Conservation (phyloP, 23 tunicate species). For the Trididemnum nubilum region DNA sequence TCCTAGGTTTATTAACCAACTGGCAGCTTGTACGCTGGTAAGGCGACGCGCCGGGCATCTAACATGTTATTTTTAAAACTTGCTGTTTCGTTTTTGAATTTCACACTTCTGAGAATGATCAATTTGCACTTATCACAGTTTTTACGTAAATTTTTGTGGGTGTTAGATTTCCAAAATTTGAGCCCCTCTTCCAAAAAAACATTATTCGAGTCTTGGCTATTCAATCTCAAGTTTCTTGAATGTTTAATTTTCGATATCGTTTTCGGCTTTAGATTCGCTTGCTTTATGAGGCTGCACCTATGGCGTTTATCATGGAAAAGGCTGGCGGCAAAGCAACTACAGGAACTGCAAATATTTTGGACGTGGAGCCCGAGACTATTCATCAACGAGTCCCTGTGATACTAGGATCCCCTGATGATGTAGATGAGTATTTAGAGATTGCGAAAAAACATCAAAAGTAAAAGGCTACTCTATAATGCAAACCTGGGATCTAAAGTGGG, state of each 20-base stretch:
- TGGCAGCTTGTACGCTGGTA: neutral
- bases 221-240: too few species aligned
- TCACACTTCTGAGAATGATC: too few species aligned
- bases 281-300: slow-evolving; percentile 97
- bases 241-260: neutral
- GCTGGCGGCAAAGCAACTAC: slow-evolving; percentile 98
- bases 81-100: too few species aligned
- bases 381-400: slow-evolving; percentile 93
- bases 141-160: too few species aligned
- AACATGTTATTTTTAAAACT: too few species aligned
- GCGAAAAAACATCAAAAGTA: slow-evolving; percentile 54
- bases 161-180: too few species aligned
- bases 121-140: too few species aligned
- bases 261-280: slow-evolving; percentile 59
- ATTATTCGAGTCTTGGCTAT: too few species aligned
- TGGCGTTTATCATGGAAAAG: slow-evolving; percentile 92
- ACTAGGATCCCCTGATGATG: slow-evolving; percentile 94
- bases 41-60: too few species aligned
- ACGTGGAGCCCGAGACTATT: slow-evolving; percentile 71
- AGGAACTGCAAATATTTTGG: slow-evolving; percentile 67
- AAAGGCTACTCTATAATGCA: too few species aligned
- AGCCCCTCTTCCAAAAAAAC: too few species aligned
- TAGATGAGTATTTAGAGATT: slow-evolving; percentile 77
- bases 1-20: neutral
- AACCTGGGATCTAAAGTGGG: too few species aligned